These are phyloP conservation scores for Phyllopteryx taeniolatus DNA, from an alignment of 2,113 vertebrate species.

Conservation along the genomic window DNA sequence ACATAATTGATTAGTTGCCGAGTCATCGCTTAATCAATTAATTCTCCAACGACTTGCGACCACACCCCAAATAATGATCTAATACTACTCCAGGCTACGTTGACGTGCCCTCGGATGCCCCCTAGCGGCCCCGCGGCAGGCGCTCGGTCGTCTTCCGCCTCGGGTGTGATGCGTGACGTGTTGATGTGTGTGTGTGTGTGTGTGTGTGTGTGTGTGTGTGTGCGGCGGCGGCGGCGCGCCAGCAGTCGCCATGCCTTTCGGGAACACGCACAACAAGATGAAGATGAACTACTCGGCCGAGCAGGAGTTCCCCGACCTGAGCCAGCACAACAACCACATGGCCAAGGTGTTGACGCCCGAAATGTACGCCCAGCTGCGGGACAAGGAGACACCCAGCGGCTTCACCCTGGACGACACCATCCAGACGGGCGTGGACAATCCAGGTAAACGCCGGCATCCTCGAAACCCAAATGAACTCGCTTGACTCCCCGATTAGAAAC, in stretches of 20 bases:
- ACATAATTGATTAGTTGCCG: too few relatives aligned
- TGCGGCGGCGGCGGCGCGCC: not conserved
- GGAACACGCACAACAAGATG: conserved; percentile 79
- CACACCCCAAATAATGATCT: too few relatives aligned
- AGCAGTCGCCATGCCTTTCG: conserved; percentile 84
- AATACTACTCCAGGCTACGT: too few relatives aligned
- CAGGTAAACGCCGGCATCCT: conserved; percentile 69
- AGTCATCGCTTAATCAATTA: too few relatives aligned
- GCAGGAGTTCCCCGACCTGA: conserved; percentile 90
- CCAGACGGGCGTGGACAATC: conserved; percentile 93
- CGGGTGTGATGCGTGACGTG: not conserved
- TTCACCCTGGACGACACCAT: conserved; percentile 89
- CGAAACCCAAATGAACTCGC: not conserved
- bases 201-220: not conserved
- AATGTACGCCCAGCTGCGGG: conserved; percentile 82
- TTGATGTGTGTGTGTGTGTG: not conserved
- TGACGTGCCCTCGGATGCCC: too few relatives aligned
- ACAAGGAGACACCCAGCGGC: conserved; percentile 84
- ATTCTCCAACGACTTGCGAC: too few relatives aligned
- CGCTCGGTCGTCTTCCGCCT: too few relatives aligned
- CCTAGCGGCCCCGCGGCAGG: too few relatives aligned
- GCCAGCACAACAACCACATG: conserved; percentile 94
- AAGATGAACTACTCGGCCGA: conserved; percentile 81
- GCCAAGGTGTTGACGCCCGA: conserved; percentile 86
- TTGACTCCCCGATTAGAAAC: conserved; percentile 16